Evolutionary conservation across 1,140 invertebrate genomes (phyloP), one percentile per base, ranked within the genome.

Genomic region (Cydia fagiglandana): DNA sequence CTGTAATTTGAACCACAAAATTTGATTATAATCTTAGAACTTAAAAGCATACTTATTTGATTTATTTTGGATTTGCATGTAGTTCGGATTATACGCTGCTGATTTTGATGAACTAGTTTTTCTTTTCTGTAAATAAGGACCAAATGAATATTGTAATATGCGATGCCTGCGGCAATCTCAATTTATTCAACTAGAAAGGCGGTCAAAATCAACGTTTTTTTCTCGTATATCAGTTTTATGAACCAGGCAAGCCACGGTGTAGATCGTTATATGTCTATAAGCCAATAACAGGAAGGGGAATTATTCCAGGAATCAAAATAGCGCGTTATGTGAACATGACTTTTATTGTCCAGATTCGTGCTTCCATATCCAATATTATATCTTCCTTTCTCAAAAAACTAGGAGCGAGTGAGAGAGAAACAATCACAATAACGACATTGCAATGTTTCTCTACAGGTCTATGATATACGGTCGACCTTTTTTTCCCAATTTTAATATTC

Each of bases 241-340:
- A 7, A 38, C 6, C 34, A 38, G 34, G 6, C 34, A 38, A 38
- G 34, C 34, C 6, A 20, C 17, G 53, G n/a, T 7, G 10, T 20
- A 20, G 0, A 20, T 10, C 6, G 7, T 61, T 61, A 10, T 53
- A 53, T 17, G 15, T n/a, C 3, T 53, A 6, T 53, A 53, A 15
- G 34, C 66, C 66, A 41, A 41, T 70, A 70, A 41, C 34, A 38
- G 20, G 6, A 38, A n/a, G 34, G 66, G 66, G 45, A 70, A 38
- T 70, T 70, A 70, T 70, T 70, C 66, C n/a, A 34, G 34, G 30
- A 41, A 41, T 17, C 30, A 70, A 70, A 70, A 70, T 17, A 70
- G 15, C 66, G 34, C 66, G 66, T 70, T 34, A 45, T 41, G n/a
- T 30, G 34, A 70, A 70, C 66, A 17, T 70, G 66, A 70, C n/a